Percentiles rank a stretch among this genome's conserved stretches.
These are phyloP conservation scores for Drosophila subobscura DNA, from an alignment of 1,140 invertebrate genomes.

Conservation along the genomic window DNA sequence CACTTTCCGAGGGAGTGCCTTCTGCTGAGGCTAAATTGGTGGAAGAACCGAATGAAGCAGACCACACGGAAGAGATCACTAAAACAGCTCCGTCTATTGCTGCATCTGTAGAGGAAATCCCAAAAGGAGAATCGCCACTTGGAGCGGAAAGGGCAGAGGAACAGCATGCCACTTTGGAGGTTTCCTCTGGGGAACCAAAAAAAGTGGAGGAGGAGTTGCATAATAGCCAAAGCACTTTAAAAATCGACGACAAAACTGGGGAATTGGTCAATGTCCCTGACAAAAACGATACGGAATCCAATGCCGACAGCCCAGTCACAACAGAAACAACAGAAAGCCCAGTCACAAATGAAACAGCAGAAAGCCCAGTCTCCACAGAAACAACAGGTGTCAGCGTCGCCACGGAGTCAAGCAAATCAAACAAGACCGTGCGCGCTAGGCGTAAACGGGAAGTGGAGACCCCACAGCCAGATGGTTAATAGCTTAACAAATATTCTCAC, in stretches of 20 bases:
- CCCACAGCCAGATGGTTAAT: conserved; percentile 67
- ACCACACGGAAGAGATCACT: no score
- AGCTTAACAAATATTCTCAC: conserved; percentile 33
- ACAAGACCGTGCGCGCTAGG: conserved; percentile 19
- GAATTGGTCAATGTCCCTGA: no score
- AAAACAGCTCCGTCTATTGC: not conserved
- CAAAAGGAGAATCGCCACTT: not conserved
- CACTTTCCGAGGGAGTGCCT: not conserved
- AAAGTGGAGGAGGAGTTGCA: no score
- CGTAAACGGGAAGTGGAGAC: conserved; percentile 41
- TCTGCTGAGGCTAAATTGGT: not conserved
- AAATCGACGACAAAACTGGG: no score
- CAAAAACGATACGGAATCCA: no score
- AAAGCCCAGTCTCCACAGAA: conserved; percentile 23
- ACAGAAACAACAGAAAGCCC: no score
- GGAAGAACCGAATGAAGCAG: not conserved
- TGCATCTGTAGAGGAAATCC: not conserved
- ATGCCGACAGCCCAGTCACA: no score
- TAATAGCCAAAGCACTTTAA: no score
- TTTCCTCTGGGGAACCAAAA: no score
- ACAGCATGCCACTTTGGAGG: not conserved
- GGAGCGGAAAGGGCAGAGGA: not conserved
- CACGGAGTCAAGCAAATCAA: conserved; percentile 27
- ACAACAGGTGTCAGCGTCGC: conserved; percentile 66
- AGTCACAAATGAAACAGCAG: not conserved